Conservation (phyloP, 2,888 invertebrate species). For the Meiosimyza platycephala region DNA sequence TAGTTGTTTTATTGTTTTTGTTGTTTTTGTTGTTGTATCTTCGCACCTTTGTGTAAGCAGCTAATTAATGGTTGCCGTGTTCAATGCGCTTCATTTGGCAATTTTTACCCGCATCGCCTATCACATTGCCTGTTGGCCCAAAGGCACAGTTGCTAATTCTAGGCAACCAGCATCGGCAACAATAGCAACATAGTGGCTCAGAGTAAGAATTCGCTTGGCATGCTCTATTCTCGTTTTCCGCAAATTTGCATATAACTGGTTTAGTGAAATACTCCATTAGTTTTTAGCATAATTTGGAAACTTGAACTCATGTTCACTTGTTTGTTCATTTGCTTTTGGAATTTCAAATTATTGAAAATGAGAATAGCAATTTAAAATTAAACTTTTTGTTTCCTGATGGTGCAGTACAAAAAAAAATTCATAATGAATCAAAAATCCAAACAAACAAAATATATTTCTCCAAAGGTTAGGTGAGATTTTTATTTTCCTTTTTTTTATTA, state of each 20-base stretch:
- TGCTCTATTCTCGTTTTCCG: slow-evolving; percentile 7
- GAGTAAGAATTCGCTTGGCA: slow-evolving; percentile 2
- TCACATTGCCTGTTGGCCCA: neutral
- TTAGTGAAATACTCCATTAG: too few relatives aligned
- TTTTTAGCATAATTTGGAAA: too few relatives aligned
- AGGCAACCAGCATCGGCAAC: neutral
- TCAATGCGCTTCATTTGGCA: slow-evolving; percentile 43
- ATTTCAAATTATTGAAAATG: too few relatives aligned
- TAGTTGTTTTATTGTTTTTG: slow-evolving; percentile 2
- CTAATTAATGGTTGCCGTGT: slow-evolving; percentile 52
- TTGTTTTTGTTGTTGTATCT: slow-evolving; percentile 40
- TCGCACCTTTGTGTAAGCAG: slow-evolving; percentile 49
- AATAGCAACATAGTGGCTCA: neutral
- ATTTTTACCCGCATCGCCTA: slow-evolving; percentile 10
- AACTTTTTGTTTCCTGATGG: too few relatives aligned
- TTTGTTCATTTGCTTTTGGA: too few relatives aligned
- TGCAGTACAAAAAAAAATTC: too few relatives aligned
- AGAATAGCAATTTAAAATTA: too few relatives aligned
- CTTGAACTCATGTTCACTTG: too few relatives aligned
- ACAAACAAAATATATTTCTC: too few relatives aligned
- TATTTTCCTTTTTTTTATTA: too few relatives aligned
- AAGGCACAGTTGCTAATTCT: neutral
- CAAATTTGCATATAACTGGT: slow-evolving; percentile 8
- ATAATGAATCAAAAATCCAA: too few relatives aligned
- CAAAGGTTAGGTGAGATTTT: too few relatives aligned